A percentile compares a stretch with the other conserved stretches of the same genome.
phyloP scores from a whole-genome alignment of 2,888 invertebrate genomes.

The Catocala fraxini region DNA sequence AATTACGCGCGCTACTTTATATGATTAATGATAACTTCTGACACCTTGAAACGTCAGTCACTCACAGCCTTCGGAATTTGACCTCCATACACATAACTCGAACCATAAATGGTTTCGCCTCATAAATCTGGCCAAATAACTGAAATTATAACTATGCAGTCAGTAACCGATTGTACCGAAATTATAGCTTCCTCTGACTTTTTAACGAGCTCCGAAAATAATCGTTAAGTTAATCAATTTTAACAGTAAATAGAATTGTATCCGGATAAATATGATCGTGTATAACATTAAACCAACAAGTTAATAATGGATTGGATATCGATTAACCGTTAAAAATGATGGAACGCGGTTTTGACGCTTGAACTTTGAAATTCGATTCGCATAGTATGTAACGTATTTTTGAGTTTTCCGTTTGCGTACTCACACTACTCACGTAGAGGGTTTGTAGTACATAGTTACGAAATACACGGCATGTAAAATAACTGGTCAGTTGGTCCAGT shows the following conservation, averaged over 20 bases:
- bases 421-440: too few relatives aligned
- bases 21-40: conserved; percentile 23
- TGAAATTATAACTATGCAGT: conserved; percentile 42
- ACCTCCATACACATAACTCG: conserved; percentile 32
- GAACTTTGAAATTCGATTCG: conserved; percentile 12
- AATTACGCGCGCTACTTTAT: conserved; percentile 16
- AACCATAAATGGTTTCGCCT: conserved; percentile 26
- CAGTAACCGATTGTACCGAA: conserved; percentile 27
- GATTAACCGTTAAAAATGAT: conserved; percentile 18
- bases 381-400: neutral
- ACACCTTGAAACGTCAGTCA: conserved; percentile 23
- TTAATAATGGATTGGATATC: conserved; percentile 26
- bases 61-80: conserved; percentile 33
- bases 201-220: conserved; percentile 43
- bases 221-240: conserved; percentile 45
- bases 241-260: conserved; percentile 33
- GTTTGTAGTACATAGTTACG: too few relatives aligned
- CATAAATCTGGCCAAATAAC: conserved; percentile 50
- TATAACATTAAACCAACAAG: conserved; percentile 37
- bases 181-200: conserved; percentile 44
- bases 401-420: too few relatives aligned
- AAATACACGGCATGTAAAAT: too few relatives aligned
- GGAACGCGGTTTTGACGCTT: conserved; percentile 12
- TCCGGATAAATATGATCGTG: conserved; percentile 28
- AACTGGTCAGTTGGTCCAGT: too few relatives aligned